Evolutionary conservation across 92 coral and sea anemone species (phyloP).

Genomic region (Phenganax subtilis): DNA sequence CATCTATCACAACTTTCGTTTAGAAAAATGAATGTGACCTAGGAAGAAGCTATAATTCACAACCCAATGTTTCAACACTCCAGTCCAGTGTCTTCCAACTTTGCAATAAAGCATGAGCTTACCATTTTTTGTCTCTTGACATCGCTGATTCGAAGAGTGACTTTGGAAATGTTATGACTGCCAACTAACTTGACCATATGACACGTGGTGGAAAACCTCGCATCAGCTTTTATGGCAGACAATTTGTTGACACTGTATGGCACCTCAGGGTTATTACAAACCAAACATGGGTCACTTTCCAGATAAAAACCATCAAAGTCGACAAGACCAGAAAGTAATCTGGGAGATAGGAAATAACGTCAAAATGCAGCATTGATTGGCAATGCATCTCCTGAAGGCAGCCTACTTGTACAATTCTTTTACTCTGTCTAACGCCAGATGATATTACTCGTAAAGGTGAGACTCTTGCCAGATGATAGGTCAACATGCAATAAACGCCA

Average conservation of each 20-base stretch:
- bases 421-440: no score
- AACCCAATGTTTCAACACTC: no score
- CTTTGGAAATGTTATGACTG: conserved; percentile 90
- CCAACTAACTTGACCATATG: conserved; percentile 94
- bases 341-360: conserved; percentile 18
- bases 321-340: conserved; percentile 92
- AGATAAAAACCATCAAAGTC: conserved; percentile 96
- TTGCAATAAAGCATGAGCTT: background rate
- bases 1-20: no score
- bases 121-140: conserved; percentile 99
- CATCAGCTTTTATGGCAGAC: conserved; percentile 88
- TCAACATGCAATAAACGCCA: no score
- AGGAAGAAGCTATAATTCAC: no score
- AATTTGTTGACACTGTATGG: conserved; percentile 85
- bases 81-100: no score
- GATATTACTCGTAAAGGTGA: no score
- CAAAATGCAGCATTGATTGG: background rate
- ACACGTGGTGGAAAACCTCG: conserved; percentile 90
- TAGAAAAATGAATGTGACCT: no score
- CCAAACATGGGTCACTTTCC: conserved; percentile 98
- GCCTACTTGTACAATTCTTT: no score
- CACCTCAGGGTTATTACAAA: conserved; percentile 96
- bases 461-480: no score
- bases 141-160: conserved; percentile 90
- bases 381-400: background rate